phyloP scores from a whole-genome alignment of 1,140 invertebrate species.

The Bacillus rossius region DNA sequence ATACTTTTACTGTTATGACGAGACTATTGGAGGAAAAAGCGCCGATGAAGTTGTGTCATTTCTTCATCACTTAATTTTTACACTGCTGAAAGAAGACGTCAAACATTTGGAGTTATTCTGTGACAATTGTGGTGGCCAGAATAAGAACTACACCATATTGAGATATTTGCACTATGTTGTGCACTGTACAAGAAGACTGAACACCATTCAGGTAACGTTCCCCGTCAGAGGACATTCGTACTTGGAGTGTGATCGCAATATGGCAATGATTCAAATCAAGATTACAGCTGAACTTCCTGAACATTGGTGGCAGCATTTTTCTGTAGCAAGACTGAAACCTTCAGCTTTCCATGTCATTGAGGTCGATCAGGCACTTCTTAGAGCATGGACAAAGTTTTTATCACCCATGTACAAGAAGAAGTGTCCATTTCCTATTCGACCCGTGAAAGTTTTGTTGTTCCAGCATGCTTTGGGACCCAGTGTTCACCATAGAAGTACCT shows the following conservation, averaged over 20 bases:
- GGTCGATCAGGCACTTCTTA: too few species aligned
- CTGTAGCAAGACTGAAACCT: not conserved
- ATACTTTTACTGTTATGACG: constrained; percentile 24
- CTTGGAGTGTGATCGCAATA: constrained; percentile 6
- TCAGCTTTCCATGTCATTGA: constrained; percentile 6
- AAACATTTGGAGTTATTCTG: constrained; percentile 19
- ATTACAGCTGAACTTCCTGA: not conserved
- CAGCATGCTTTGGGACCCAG: too few species aligned
- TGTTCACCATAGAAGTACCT: too few species aligned
- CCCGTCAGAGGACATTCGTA: constrained; percentile 7
- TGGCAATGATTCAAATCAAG: not conserved
- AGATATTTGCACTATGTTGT: constrained; percentile 5
- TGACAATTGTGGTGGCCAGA: constrained; percentile 20
- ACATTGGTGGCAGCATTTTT: not conserved
- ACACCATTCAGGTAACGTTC: constrained; percentile 2
- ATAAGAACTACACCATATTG: constrained; percentile 22
- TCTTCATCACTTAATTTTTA: not conserved
- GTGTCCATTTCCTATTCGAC: too few species aligned
- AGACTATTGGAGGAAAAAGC: constrained; percentile 17
- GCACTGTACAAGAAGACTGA: not conserved
- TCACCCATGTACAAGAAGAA: too few species aligned
- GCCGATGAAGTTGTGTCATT: constrained; percentile 17
- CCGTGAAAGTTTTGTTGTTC: too few species aligned
- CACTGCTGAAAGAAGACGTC: not conserved
- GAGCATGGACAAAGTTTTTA: too few species aligned